Evolutionary conservation across 92 coral and sea anemone genomes (phyloP).

Genomic region (Umimayanthus chanpuru): DNA sequence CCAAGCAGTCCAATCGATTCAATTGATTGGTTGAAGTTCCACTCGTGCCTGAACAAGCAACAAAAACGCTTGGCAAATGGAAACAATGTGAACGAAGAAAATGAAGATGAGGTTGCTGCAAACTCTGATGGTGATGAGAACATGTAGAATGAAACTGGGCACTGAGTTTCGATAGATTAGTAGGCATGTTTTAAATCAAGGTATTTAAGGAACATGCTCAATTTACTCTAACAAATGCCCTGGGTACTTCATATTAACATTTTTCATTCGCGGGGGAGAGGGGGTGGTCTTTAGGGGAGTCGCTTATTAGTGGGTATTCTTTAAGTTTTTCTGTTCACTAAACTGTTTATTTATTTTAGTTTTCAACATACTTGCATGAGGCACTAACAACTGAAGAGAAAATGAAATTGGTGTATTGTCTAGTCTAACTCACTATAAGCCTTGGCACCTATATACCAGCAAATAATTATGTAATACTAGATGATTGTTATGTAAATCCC

Average conservation of each 20-base stretch:
- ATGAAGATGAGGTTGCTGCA: not conserved
- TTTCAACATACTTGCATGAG: not conserved
- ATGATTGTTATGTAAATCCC: not conserved
- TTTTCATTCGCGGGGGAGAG: too few relatives aligned
- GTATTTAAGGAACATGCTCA: not conserved
- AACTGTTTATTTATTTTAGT: not conserved
- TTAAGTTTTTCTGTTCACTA: not conserved
- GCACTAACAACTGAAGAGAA: not conserved
- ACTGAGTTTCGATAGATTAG: too few relatives aligned
- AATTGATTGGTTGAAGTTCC: constrained; percentile 36
- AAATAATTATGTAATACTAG: not conserved
- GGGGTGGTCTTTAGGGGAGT: not conserved
- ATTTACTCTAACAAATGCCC: too few relatives aligned
- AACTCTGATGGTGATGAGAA: not conserved
- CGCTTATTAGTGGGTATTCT: not conserved
- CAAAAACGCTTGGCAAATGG: constrained; percentile 36
- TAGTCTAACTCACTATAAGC: not conserved
- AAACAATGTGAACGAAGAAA: constrained; percentile 26
- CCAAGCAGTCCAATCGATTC: constrained; percentile 33
- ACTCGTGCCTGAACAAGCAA: constrained; percentile 30
- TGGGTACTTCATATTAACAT: too few relatives aligned
- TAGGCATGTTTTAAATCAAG: not conserved
- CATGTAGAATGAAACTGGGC: not conserved
- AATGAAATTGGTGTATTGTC: not conserved
- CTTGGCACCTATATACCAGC: not conserved